Conservation (phyloP, 2,113 vertebrate species). For the Daubentonia madagascariensis region DNA sequence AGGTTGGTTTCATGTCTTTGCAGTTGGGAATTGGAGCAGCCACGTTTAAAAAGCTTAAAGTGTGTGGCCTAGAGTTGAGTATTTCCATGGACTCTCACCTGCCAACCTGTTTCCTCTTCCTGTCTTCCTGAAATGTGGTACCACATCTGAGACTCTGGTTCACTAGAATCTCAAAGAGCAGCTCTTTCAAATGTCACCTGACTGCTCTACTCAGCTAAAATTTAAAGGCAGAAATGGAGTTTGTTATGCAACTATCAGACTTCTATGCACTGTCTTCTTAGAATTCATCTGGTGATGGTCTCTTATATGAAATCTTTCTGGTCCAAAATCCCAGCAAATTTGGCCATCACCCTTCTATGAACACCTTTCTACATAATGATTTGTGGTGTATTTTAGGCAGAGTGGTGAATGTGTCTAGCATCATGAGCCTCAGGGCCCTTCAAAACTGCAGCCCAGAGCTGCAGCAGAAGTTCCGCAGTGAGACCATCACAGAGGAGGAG, state of each 20-base stretch:
- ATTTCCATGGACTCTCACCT: too few species aligned
- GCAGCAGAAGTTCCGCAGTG: constrained; percentile 89
- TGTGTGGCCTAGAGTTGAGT: neutral
- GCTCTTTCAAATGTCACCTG: neutral
- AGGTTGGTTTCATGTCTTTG: too few species aligned
- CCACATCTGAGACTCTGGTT: neutral
- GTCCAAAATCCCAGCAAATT: neutral
- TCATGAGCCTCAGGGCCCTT: constrained; percentile 70
- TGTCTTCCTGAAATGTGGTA: neutral
- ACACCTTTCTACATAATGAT: neutral
- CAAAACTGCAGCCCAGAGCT: constrained; percentile 85
- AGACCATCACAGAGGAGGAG: constrained; percentile 92
- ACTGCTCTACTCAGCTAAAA: too few species aligned
- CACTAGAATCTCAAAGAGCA: neutral
- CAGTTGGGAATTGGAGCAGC: too few species aligned
- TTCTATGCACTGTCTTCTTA: neutral
- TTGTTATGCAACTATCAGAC: neutral
- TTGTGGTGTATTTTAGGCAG: constrained; percentile 77
- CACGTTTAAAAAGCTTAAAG: neutral
- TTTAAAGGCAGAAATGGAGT: neutral
- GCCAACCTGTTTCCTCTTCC: neutral
- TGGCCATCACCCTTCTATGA: fast-evolving
- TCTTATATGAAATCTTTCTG: neutral
- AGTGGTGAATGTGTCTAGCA: constrained; percentile 93
- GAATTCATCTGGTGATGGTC: neutral